Evolutionary conservation across 2,888 invertebrate species (phyloP).

Genomic region (Acheta domesticus): DNA sequence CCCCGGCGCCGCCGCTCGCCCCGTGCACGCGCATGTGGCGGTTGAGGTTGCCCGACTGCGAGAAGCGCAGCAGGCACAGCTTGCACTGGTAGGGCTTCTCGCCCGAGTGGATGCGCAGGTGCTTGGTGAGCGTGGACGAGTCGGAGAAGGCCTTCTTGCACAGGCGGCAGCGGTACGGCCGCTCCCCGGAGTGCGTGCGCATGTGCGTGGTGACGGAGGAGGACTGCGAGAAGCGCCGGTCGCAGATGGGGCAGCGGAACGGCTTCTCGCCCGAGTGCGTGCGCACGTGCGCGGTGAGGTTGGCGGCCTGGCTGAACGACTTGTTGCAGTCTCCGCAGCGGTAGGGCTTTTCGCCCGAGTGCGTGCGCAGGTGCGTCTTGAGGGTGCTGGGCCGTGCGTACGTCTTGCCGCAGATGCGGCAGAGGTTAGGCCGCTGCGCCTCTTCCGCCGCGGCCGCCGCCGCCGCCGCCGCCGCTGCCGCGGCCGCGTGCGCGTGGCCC

Average conservation of each 20-base stretch:
- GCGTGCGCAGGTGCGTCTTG: slow-evolving; percentile 94
- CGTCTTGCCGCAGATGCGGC: slow-evolving; percentile 92
- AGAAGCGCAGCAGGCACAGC: slow-evolving; percentile 91
- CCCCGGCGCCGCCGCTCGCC: slow-evolving; percentile 43
- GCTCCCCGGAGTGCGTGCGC: slow-evolving; percentile 99
- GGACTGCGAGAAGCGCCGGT: slow-evolving; percentile 92
- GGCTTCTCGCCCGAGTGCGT: slow-evolving; percentile 98
- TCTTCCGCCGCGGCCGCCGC: slow-evolving; percentile 20
- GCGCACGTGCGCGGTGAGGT: slow-evolving; percentile 93
- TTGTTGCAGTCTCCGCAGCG: slow-evolving; percentile 91
- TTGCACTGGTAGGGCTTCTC: slow-evolving; percentile 99
- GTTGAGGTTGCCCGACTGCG: slow-evolving; percentile 97
- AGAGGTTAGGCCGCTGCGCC: slow-evolving; percentile 72
- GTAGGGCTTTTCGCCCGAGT: slow-evolving; percentile 92
- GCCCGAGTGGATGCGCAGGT: slow-evolving; percentile 83
- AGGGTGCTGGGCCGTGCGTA: slow-evolving; percentile 94
- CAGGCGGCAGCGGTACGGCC: slow-evolving; percentile 88
- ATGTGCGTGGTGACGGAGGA: slow-evolving; percentile 94
- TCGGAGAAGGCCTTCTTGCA: slow-evolving; percentile 99
- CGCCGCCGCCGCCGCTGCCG: neutral
- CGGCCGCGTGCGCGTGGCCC: neutral
- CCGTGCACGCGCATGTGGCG: slow-evolving; percentile 98
- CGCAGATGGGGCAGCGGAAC: slow-evolving; percentile 92
- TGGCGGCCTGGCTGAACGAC: slow-evolving; percentile 97
- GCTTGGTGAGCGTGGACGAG: slow-evolving; percentile 96